Evolutionary conservation across 1,140 invertebrate species (phyloP), one percentile per base, ranked within the genome.

Genomic region (Charaxes varanes): DNA sequence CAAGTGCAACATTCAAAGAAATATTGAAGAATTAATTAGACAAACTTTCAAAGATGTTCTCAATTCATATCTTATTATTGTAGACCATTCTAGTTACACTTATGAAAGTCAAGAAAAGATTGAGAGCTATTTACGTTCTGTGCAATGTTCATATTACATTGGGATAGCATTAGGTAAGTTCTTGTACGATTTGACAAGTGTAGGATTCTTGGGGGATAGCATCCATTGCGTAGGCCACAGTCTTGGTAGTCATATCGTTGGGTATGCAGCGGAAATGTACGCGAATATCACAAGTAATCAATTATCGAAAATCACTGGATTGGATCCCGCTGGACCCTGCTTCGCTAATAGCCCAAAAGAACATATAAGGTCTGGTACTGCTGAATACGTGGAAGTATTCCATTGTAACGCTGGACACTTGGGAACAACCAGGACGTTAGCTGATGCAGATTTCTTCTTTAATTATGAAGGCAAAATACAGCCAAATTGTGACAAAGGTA

Each of bases 321-420:
- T 58, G 10, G 55, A 58, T 41, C 54, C 54, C 0, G 54, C 54
- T 11, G 53, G 53, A 4, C 53, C 53, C 18, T 56, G 53, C 33
- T 56, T 56, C 18, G 22, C 30, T 3, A 14, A 41, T 1, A 28
- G 36, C 8, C 15, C 13, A 3, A 24, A 44, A n/a, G 43, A 52
- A 2, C 53, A 56, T 13, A 16, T 57, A 10, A 31, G 53, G 11
- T 53, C 53, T 0, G 49, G 49, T 1, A 16, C 42, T 15, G 49
- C 41, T 11, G 33, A 45, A 7, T 56, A 52, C 13, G 53, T 56
- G 4, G 53, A 56, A 11, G 41, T 56, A 5, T 56, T 48, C 21
- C 53, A 56, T 12, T 53, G 53, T 13, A 56, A 56, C 13, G 50
- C 50, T 13, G 50, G 50, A 5, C 45, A 53, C 8, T 48, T 53